Evolutionary conservation across 2,113 vertebrate genomes (phyloP).

Genomic region (Pitta sordida): DNA sequence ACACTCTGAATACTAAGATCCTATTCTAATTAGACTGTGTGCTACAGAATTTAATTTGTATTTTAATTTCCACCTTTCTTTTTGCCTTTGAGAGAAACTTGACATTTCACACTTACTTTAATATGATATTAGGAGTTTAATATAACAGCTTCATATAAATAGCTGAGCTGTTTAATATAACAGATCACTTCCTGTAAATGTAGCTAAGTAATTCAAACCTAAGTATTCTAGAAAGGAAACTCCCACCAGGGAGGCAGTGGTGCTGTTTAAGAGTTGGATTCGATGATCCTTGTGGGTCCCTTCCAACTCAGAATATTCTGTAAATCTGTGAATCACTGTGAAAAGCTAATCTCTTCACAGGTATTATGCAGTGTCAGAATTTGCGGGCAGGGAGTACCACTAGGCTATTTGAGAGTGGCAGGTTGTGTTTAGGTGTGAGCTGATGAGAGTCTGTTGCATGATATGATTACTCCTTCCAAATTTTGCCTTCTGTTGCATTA

Average conservation of each 20-base stretch:
- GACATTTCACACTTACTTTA: background rate
- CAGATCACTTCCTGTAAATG: background rate
- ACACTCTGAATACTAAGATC: background rate
- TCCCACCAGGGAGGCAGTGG: too few relatives aligned
- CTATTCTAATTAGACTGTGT: background rate
- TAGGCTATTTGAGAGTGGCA: background rate
- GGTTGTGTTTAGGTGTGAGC: background rate
- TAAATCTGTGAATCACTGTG: too few relatives aligned
- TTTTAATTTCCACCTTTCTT: background rate
- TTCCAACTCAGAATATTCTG: too few relatives aligned
- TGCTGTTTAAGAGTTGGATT: too few relatives aligned
- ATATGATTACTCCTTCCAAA: rapidly evolving
- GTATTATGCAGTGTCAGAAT: background rate
- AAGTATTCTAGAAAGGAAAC: background rate
- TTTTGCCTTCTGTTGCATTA: background rate
- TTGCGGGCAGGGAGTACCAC: background rate
- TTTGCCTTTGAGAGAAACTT: background rate
- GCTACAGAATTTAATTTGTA: background rate
- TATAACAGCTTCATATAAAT: too few relatives aligned
- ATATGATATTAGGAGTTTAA: background rate
- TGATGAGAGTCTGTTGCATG: background rate
- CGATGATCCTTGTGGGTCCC: too few relatives aligned
- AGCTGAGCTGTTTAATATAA: too few relatives aligned
- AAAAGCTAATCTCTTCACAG: background rate
- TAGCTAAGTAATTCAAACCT: background rate